A percentile compares a stretch with the other conserved stretches of the same genome.
Evolutionary conservation across 1,140 invertebrate genomes (phyloP).

Genomic region (Lordiphosa clarofinis): DNA sequence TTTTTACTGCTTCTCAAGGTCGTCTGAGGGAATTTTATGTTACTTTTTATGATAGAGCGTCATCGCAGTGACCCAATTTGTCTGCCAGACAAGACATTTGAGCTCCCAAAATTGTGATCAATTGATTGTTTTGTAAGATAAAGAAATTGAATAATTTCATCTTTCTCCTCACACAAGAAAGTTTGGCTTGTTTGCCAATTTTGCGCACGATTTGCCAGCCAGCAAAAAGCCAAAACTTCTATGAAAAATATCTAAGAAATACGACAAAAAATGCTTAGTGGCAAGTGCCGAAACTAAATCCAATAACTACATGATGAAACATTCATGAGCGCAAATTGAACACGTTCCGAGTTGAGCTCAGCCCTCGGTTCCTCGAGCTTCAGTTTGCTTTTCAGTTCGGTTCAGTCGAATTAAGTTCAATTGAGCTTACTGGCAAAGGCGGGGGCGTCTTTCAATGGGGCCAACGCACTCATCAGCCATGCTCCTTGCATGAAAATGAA

Average conservation of each 20-base stretch:
- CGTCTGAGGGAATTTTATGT: conserved; percentile 74
- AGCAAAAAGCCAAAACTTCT: conserved; percentile 14
- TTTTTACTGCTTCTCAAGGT: conserved; percentile 79
- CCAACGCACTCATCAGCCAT: conserved; percentile 55
- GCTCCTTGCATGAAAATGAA: conserved; percentile 42
- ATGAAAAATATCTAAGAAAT: conserved; percentile 31
- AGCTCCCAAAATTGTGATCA: too few relatives aligned
- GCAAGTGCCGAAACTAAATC: conserved; percentile 73
- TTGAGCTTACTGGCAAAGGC: conserved; percentile 44
- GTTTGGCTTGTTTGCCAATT: conserved; percentile 63
- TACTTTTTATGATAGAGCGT: conserved; percentile 52
- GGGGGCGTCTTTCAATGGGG: conserved; percentile 28
- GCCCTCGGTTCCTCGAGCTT: conserved; percentile 16
- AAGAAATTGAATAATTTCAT: background rate
- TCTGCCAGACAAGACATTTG: conserved; percentile 15
- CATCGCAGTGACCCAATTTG: conserved; percentile 60
- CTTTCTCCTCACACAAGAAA: background rate
- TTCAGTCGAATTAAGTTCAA: conserved; percentile 65
- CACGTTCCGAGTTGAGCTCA: conserved; percentile 39
- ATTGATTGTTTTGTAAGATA: too few relatives aligned
- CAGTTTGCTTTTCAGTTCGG: conserved; percentile 31
- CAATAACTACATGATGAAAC: conserved; percentile 74
- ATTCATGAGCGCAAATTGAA: conserved; percentile 77
- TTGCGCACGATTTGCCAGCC: conserved; percentile 46
- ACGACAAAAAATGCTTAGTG: conserved; percentile 61